These are phyloP conservation scores for Polypedilum pembai DNA, from an alignment of 1,140 invertebrate species.

Conservation along the genomic window DNA sequence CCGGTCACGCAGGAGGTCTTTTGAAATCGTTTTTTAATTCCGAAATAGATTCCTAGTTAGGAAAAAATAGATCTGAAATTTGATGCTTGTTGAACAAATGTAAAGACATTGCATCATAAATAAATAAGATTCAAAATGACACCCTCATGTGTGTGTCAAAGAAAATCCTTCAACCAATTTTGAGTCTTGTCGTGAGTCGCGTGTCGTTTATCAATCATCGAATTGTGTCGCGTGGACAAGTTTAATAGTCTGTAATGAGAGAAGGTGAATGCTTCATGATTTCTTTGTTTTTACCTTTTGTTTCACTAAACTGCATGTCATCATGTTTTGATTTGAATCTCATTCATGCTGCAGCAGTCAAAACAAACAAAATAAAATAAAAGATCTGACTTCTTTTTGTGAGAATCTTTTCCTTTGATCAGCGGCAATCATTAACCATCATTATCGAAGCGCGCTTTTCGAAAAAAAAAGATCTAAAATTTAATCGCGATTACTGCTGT, in stretches of 20 bases:
- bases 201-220: neutral
- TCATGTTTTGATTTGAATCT: neutral
- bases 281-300: conserved; percentile 8
- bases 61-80: neutral
- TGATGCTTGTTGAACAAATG: conserved; percentile 16
- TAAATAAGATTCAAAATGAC: neutral
- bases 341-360: neutral
- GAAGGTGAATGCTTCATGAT: neutral
- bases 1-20: conserved; percentile 26
- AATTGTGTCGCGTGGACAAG: neutral
- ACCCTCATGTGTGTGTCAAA: neutral
- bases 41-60: neutral
- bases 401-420: neutral
- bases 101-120: neutral
- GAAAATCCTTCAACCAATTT: neutral
- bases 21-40: neutral
- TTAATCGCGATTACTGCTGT: neutral
- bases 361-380: neutral
- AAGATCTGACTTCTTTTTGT: neutral
- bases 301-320: conserved; percentile 8
- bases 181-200: neutral
- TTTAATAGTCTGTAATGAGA: neutral
- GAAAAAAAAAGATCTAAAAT: neutral
- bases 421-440: neutral
- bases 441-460: neutral